Base-by-base conservation (phyloP, 2,113 vertebrate species). In the Cromileptes altivelis region DNA sequence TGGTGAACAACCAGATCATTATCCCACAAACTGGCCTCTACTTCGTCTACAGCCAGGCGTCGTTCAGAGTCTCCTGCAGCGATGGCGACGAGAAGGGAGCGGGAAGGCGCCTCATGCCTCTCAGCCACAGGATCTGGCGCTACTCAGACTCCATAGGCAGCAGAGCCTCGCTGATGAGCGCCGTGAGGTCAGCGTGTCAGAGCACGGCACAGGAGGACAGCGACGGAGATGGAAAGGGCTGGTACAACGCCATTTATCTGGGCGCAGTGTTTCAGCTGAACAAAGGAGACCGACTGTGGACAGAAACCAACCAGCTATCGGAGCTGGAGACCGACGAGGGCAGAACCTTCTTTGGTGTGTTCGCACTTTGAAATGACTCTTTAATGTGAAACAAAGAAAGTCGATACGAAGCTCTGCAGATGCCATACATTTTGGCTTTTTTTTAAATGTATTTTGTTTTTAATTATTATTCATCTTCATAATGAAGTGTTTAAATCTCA, bases 1-100 rank as follows among this genome's bases (percentile, higher is more conserved):
- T 96, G 62, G 11, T 12, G 3, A 0, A 87, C 2, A 95, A 95
- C 68, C 1, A 87, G 52, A 95, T 96, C 62, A 1, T 81, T 2
- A 89, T 96, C 81, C 94, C 94, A 0, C 55, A 70, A 0, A 70
- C 49, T 0, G 95, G 96, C 53, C 90, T 95, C 3, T 96, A 94
- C 93, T 96, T 96, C 4, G 91, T 96, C 80, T 96, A 96, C 92
- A 96, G 93, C 82, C 96, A 96, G 89, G 95, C 89, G 0, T 95
- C 95, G 2, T 96, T 95, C 87, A 73, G 78, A 4, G 82, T 94
- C 15, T 78, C 62, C 73, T 95, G 94, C 67, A 33, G n/a, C 3
- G 27, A 53, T 0, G 53, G 10, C 8, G 1, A 61, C 0, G 64
- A 63, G 1, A 53, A 56, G 0, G 3, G 1, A 0, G 33, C 10